Percentiles rank a stretch among this genome's conserved stretches.
Conservation (phyloP, 1,140 invertebrate species). For the Eupeodes corollae region DNA sequence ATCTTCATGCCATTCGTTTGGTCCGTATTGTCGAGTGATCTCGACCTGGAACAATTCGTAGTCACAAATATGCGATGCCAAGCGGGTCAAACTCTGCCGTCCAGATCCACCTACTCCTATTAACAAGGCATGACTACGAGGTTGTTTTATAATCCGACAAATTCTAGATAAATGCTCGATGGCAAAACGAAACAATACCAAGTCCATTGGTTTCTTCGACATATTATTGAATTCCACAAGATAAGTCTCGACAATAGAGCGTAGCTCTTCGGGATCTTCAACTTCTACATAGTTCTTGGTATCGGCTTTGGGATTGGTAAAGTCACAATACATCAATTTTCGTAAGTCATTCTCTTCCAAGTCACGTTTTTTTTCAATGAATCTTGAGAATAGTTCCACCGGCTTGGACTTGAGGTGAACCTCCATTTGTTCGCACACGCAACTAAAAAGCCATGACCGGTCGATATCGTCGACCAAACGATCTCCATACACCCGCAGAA, state of each 20-base stretch:
- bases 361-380: slow-evolving; percentile 34
- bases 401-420: slow-evolving; percentile 38
- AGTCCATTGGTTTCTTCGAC: slow-evolving; percentile 94
- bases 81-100: slow-evolving; percentile 74
- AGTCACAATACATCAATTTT: slow-evolving; percentile 89
- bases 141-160: slow-evolving; percentile 83
- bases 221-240: slow-evolving; percentile 90
- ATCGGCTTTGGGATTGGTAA: slow-evolving; percentile 86
- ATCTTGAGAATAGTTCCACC: slow-evolving; percentile 16
- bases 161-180: slow-evolving; percentile 90
- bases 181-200: slow-evolving; percentile 89
- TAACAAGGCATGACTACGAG: slow-evolving; percentile 71
- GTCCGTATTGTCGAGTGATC: slow-evolving; percentile 75
- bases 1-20: slow-evolving; percentile 82
- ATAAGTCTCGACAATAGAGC: slow-evolving; percentile 78
- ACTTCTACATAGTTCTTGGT: slow-evolving; percentile 82
- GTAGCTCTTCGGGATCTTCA: slow-evolving; percentile 66
- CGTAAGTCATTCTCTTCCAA: slow-evolving; percentile 52
- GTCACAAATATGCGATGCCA: slow-evolving; percentile 87
- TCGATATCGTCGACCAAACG: slow-evolving; percentile 75
- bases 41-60: slow-evolving; percentile 88
- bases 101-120: slow-evolving; percentile 88
- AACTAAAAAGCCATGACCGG: slow-evolving; percentile 66
- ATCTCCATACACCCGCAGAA: slow-evolving; percentile 87
- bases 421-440: slow-evolving; percentile 47